Evolutionary conservation across 2,113 vertebrate species (phyloP).

Genomic region (Daboia siamensis): DNA sequence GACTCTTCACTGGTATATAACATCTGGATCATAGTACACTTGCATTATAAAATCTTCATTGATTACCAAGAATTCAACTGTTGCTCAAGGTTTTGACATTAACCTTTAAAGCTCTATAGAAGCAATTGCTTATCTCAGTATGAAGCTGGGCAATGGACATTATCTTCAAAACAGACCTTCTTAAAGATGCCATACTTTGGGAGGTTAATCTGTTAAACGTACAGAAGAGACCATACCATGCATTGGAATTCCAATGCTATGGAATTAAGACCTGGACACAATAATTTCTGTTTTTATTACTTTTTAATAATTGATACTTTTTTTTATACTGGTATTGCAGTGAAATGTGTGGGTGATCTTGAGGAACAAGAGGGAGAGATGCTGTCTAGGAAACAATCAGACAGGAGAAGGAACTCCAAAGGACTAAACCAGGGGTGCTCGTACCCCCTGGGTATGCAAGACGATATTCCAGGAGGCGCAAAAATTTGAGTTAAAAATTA

Average conservation of each 20-base stretch:
- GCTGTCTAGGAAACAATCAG: neutral
- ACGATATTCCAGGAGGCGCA: too few relatives aligned
- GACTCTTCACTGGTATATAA: neutral
- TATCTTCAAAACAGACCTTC: neutral
- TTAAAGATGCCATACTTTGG: neutral
- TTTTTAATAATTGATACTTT: neutral
- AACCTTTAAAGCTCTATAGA: neutral
- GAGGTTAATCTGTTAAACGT: neutral
- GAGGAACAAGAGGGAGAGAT: neutral
- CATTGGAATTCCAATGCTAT: neutral
- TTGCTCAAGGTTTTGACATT: neutral
- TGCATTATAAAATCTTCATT: neutral
- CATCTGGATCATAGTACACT: neutral
- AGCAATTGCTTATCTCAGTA: neutral
- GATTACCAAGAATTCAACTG: neutral
- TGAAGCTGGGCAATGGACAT: neutral
- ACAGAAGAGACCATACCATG: neutral
- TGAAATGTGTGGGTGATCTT: neutral
- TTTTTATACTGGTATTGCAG: neutral
- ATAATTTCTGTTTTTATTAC: neutral
- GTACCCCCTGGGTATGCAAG: too few relatives aligned
- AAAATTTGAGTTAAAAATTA: too few relatives aligned
- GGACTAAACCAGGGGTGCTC: neutral
- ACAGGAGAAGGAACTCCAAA: neutral
- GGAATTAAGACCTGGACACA: neutral